Conservation (phyloP, 1,140 invertebrate species). For the Archegozetes longisetosus region DNA sequence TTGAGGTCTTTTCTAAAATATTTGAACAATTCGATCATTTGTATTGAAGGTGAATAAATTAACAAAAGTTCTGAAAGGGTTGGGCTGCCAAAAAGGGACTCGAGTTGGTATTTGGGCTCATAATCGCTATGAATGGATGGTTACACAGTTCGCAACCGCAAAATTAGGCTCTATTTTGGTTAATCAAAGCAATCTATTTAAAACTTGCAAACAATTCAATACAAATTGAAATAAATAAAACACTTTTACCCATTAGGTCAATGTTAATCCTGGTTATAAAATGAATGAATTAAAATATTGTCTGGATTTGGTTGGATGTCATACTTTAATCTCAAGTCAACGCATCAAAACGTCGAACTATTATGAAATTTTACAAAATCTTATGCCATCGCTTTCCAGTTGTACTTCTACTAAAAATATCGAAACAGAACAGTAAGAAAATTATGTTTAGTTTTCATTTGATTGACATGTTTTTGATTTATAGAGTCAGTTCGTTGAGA, state of each 20-base stretch:
- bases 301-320: background rate
- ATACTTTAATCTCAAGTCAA: background rate
- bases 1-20: too few species aligned
- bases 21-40: background rate
- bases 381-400: background rate
- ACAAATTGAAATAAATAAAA: too few species aligned
- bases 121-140: slow-evolving; percentile 64
- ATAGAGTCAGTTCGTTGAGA: slow-evolving; percentile 22
- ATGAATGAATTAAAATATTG: background rate
- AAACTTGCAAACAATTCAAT: too few species aligned
- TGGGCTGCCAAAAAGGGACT: slow-evolving; percentile 64
- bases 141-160: slow-evolving; percentile 55
- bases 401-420: background rate
- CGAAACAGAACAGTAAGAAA: background rate
- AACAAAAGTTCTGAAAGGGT: slow-evolving; percentile 55
- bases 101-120: slow-evolving; percentile 73
- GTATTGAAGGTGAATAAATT: slow-evolving; percentile 47
- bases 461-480: too few species aligned
- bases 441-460: too few species aligned
- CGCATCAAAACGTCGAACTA: background rate
- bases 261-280: slow-evolving; percentile 1
- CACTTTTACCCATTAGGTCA: too few species aligned
- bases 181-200: too few species aligned
- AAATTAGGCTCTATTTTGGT: slow-evolving; percentile 45
- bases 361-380: background rate